phyloP scores from a whole-genome alignment of 2,797 vertebrate genomes.

The Danio choprae region DNA sequence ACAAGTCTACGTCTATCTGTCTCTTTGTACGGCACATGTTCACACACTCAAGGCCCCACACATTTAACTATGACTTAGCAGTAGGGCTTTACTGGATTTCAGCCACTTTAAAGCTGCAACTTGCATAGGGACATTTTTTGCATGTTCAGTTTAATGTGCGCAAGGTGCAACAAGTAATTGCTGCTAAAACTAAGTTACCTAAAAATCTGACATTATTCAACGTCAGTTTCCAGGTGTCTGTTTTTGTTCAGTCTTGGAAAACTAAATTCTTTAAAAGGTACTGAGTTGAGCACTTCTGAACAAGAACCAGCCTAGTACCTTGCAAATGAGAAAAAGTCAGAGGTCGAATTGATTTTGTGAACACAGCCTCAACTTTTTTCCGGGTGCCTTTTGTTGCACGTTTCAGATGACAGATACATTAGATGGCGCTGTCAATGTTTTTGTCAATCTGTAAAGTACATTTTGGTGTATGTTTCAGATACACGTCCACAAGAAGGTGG shows the following conservation, averaged over 20 bases:
- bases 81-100: constrained; percentile 14
- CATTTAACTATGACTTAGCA: constrained; percentile 19
- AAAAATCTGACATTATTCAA: neutral
- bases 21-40: constrained; percentile 1
- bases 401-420: no score
- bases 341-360: neutral
- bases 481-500: no score
- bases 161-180: neutral
- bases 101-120: neutral
- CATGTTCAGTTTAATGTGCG: neutral
- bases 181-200: neutral
- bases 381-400: no score
- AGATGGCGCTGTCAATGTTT: no score
- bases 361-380: no score
- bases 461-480: no score
- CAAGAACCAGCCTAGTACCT: neutral
- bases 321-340: neutral
- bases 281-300: neutral
- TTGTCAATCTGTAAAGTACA: no score
- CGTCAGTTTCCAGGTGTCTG: neutral
- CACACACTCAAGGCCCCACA: neutral
- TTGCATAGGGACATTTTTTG: neutral
- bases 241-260: neutral
- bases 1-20: constrained; percentile 7
- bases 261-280: neutral